Base-by-base conservation (phyloP, 2,113 vertebrate genomes). In the Thryonomys swinderianus region DNA sequence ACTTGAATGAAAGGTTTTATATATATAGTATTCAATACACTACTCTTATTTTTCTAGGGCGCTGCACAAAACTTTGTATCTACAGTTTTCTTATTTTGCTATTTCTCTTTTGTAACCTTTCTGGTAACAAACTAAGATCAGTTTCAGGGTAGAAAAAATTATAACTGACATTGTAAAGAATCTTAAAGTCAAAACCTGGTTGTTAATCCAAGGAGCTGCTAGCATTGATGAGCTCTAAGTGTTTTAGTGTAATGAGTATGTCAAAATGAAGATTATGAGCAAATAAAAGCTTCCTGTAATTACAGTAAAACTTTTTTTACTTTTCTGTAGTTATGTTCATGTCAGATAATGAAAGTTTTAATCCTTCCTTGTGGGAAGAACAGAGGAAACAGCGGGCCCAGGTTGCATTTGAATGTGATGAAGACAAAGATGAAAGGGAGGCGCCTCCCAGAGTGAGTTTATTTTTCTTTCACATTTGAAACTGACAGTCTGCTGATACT, bases 311-410 rank as follows among this genome's bases (percentile, higher is more conserved):
- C 21, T 66, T 82, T 93, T 59, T 76, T 97, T 89, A 25, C 66
- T 97, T 94, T 97, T 93, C 64, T 88, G 73, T 98, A 99, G 99
- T 99, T 97, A 98, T 99, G 97, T 99, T 99, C 94, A 99, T 99
- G 98, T 99, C 99, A 9, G 99, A 99, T 98, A 99, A 99, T 74
- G 99, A 99, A 98, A 99, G 99, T 98, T 99, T 99, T 97, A 99
- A 99, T 96, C 99, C 99, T 1, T 99, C 99, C 20, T 97, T 99
- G 30, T 99, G 99, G 99, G 99, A 99, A 97, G 99, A 99, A 76
- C 99, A 99, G 96, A 98, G 99, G 23, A 99, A 99, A 95, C 99
- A 99, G 91, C 98, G 99, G 79, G 99, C 99, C 92, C 99, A 99
- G 97, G 99, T 99, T 97, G 99, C 99, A 74, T 99, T 99, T 92